Conservation (phyloP, 1,140 invertebrate species). For the Drosophila melanica region DNA sequence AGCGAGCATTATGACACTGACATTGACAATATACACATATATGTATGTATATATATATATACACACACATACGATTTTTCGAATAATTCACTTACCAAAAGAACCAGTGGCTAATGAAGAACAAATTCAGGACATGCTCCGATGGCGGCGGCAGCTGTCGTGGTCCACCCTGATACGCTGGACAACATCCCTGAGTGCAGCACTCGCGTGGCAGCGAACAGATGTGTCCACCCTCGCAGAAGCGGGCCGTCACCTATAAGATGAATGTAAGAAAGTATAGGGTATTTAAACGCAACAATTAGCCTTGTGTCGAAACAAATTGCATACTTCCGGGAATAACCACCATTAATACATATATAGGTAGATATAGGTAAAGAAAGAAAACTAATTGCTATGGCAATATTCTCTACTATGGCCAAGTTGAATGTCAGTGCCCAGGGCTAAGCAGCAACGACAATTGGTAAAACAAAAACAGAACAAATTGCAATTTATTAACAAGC, state of each 20-base stretch:
- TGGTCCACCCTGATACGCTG: conserved; percentile 85
- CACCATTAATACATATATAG: conserved; percentile 1
- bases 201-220: conserved; percentile 89
- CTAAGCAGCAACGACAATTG: conserved; percentile 3
- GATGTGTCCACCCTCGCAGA: conserved; percentile 85
- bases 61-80: background rate
- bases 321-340: background rate
- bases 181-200: conserved; percentile 90
- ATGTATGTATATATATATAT: conserved; percentile 6
- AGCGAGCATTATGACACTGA: conserved; percentile 12
- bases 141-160: conserved; percentile 84
- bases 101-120: conserved; percentile 86
- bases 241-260: conserved; percentile 74
- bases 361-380: background rate
- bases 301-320: background rate
- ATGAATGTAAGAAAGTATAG: too few relatives aligned
- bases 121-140: conserved; percentile 84
- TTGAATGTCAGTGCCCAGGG: conserved; percentile 2
- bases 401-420: background rate
- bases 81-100: conserved; percentile 78
- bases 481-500: too few relatives aligned
- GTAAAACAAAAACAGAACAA: background rate
- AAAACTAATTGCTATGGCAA: conserved; percentile 1
- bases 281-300: conserved; percentile 22
- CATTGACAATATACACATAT: conserved; percentile 8